phyloP scores from a whole-genome alignment of 2,888 invertebrate species.

The Abscondita cerata region DNA sequence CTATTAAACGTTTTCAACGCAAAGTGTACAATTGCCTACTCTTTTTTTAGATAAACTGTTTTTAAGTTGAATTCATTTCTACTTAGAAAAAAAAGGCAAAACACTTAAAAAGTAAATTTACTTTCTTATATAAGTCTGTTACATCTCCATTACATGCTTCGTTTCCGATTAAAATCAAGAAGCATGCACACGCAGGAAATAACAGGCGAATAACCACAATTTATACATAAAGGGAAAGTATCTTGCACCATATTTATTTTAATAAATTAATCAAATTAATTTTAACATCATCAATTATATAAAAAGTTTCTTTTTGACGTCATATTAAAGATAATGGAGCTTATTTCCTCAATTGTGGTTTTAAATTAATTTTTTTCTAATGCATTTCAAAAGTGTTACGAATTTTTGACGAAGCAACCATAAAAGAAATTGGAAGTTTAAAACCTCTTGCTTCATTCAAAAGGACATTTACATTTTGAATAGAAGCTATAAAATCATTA shows the following conservation, averaged over 20 bases:
- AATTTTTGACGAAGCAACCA: not conserved
- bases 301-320: not conserved
- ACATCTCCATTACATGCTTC: conserved; percentile 20
- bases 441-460: conserved; percentile 30
- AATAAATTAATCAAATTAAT: conserved; percentile 13
- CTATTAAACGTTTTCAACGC: too few species aligned
- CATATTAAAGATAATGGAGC: too few species aligned
- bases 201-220: conserved; percentile 11
- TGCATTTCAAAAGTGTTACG: too few species aligned
- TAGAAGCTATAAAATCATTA: conserved; percentile 45
- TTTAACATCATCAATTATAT: conserved; percentile 7
- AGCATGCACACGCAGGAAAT: conserved; percentile 20
- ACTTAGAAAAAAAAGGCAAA: too few species aligned
- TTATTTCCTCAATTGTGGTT: too few species aligned
- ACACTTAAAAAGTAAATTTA: conserved; percentile 13
- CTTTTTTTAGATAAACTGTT: too few species aligned
- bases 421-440: not conserved
- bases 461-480: conserved; percentile 45
- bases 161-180: conserved; percentile 18
- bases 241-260: conserved; percentile 9
- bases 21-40: too few species aligned
- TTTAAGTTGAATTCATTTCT: too few species aligned
- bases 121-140: conserved; percentile 9
- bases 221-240: conserved; percentile 12
- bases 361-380: too few species aligned